phyloP scores from a whole-genome alignment of 35 echinoderm and acorn worm genomes.

The Lytechinus pictus region DNA sequence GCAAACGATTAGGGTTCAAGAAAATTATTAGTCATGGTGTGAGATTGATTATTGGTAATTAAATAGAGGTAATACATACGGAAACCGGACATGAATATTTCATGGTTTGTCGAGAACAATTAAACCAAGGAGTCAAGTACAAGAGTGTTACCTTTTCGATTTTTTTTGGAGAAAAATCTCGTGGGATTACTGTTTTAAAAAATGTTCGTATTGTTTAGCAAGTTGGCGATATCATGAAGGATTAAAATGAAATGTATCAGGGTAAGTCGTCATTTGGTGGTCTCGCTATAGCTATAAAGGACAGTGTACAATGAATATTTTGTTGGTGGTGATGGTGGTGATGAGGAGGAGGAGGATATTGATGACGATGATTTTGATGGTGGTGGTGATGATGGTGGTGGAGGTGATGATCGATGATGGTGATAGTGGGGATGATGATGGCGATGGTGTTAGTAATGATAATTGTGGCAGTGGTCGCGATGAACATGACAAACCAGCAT shows the following conservation, averaged over 20 bases:
- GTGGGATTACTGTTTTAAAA: not conserved
- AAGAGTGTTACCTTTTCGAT: not conserved
- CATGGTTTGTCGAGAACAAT: no score
- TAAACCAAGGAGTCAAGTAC: no score
- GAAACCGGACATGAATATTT: not conserved
- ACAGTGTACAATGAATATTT: not conserved
- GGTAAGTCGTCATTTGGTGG: no score
- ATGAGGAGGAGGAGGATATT: not conserved
- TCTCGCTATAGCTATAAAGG: not conserved
- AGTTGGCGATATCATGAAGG: no score
- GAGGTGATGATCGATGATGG: not conserved
- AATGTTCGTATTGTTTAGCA: no score
- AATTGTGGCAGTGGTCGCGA: not conserved
- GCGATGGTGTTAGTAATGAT: not conserved
- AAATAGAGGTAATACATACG: not conserved
- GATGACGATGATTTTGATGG: not conserved
- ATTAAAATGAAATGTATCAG: no score
- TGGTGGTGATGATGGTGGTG: constrained; percentile 19
- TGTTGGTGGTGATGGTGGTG: not conserved
- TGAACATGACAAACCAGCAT: not conserved
- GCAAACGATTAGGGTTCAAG: not conserved
- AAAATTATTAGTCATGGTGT: not conserved
- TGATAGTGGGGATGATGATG: constrained; percentile 11
- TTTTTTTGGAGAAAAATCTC: not conserved
- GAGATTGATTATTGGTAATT: not conserved